Evolutionary conservation across 2,797 vertebrate species (phyloP).

Genomic region (Odontamblyopus lacepedii): DNA sequence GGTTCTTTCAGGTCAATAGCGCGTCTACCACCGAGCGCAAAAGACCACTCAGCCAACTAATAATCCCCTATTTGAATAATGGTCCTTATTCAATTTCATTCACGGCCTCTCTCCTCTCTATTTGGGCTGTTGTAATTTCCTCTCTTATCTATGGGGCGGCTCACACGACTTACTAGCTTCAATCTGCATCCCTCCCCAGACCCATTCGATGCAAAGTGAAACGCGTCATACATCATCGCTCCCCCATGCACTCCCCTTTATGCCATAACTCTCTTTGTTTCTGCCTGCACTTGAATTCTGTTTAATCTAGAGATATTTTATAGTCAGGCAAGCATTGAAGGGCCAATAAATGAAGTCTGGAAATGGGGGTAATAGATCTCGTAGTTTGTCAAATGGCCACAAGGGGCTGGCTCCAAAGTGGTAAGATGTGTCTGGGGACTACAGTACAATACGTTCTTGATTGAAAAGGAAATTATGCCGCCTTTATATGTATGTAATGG

Average conservation of each 20-base stretch:
- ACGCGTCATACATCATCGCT: constrained; percentile 38
- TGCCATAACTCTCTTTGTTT: constrained; percentile 18
- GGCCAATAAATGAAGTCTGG: constrained; percentile 2
- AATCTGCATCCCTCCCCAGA: constrained; percentile 59
- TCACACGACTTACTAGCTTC: constrained; percentile 48
- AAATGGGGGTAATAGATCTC: background rate
- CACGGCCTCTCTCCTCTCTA: constrained; percentile 47
- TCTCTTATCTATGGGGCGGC: constrained; percentile 51
- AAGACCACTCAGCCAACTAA: constrained; percentile 63
- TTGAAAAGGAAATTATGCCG: background rate
- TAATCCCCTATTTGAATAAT: constrained; percentile 68
- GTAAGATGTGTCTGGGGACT: background rate
- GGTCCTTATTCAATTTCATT: constrained; percentile 60
- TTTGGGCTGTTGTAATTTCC: constrained; percentile 64
- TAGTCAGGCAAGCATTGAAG: background rate
- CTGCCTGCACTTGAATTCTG: constrained; percentile 8
- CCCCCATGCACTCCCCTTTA: constrained; percentile 18
- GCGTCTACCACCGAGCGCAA: constrained; percentile 38
- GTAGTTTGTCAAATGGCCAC: constrained; percentile 14
- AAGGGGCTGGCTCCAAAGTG: background rate
- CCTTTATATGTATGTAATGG: no score
- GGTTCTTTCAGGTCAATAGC: constrained; percentile 29
- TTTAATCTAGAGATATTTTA: constrained; percentile 14
- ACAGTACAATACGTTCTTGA: background rate
- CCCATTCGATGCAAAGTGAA: constrained; percentile 53